Base-by-base conservation (phyloP, 2,888 invertebrate genomes). In the Noctua janthina region DNA sequence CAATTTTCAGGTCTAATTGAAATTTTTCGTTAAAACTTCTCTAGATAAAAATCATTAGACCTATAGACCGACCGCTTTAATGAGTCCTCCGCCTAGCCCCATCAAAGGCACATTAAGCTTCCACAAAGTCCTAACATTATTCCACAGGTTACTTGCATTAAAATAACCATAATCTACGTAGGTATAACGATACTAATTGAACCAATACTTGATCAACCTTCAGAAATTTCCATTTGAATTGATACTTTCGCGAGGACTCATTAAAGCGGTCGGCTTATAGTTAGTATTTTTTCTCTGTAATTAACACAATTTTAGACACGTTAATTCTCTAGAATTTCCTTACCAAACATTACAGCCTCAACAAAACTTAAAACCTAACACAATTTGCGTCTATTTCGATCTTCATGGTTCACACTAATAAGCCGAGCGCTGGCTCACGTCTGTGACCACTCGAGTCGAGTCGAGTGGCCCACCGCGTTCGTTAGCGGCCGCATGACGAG, bases 401-500 rank as follows among this genome's bases (percentile, higher is more conserved):
- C 75, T 86, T 74, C 74, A 81, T 79, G 80, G 86, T 87, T 89
- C 84, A 79, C 88, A 85, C 92, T 94, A 94, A 94, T 94, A 94
- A 94, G 92, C 93, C 85, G 76, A 89, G 90, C 88, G 88, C 89
- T 78, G 88, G 88, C 92, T 92, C 92, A 93, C 92, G 93, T 92
- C 92, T 90, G 92, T 90, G 89, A 91, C 87, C 92, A 89, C 96
- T 96, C 91, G 91, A 95, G 91, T 46, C 85, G 83, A 87, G 91
- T 95, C 93, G 93, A 96, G 96, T 92, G 94, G 92, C 92, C 91
- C 92, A 93, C 94, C 94, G 93, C 93, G 94, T 97, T 97, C 96
- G 96, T 97, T 97, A 97, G 96, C 95, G 94, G 91, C 95, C 94
- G 94, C 95, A 95, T 93, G 95, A 95, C 95, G 92, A 95, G 94